Base-by-base conservation (phyloP, 1,140 invertebrate species). In the Antheraea pernyi region DNA sequence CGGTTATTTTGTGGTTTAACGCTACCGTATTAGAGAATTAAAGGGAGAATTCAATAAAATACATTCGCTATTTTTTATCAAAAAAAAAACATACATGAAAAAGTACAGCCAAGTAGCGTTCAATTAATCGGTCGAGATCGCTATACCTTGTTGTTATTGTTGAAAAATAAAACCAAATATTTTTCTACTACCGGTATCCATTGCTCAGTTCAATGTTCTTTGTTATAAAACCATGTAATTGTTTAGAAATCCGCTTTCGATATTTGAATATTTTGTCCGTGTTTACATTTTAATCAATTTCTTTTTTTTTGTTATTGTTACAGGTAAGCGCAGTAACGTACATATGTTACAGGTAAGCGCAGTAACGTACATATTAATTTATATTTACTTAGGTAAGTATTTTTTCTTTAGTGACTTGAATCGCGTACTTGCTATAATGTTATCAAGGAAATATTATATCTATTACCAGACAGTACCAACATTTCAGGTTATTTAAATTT, bases 191-290 rank as follows among this genome's bases (percentile, higher is more conserved):
- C 37, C 16, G 69, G 72, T 73, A 65, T 80, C 66, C 73, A 77
- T 80, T 72, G 76, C 76, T 79, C 79, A 81, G 80, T 82, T 72
- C 69, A 65, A 77, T 71, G 75, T 73, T 76, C 74, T 81, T 84
- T 86, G 81, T 81, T 81, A 73, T 69, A 69, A 70, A 53, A 74
- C 77, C 71, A 77, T 86, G 79, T 82, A 80, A 53, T 83, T 86
- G 84, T 82, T 82, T 84, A 78, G 71, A 76, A 85, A 84, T 82
- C 77, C 61, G 62, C 65, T 59, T 63, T 78, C 71, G 77, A 73
- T 81, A 79, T 81, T 88, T 79, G 79, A 86, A 83, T 83, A 74
- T 69, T 69, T 39, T 53, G 71, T 65, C 70, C 75, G 73, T 67
- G 75, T 83, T 78, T 77, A 75, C 71, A 67, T 70, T 63, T 63